Conservation (phyloP, 1,140 invertebrate species). For the Nymphalis io region DNA sequence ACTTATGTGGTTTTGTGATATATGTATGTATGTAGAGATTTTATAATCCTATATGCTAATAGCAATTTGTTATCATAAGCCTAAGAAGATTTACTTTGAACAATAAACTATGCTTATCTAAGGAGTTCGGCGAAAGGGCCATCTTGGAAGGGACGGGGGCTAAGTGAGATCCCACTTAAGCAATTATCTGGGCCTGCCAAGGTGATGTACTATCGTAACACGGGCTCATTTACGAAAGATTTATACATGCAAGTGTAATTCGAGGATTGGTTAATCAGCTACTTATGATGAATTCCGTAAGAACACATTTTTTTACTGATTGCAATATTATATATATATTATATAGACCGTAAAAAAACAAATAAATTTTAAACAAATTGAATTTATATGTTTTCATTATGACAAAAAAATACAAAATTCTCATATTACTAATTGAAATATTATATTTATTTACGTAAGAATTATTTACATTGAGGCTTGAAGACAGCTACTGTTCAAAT, state of each 20-base stretch:
- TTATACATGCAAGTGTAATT: constrained; percentile 8
- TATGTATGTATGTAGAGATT: constrained; percentile 8
- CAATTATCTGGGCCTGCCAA: constrained; percentile 37
- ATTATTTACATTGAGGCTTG: too few relatives aligned
- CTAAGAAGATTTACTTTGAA: constrained; percentile 39
- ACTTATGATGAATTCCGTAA: not conserved
- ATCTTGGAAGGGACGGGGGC: constrained; percentile 29
- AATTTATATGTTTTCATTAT: too few relatives aligned
- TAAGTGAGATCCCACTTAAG: constrained; percentile 43
- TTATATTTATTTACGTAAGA: too few relatives aligned
- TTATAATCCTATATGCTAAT: constrained; percentile 37
- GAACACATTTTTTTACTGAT: too few relatives aligned
- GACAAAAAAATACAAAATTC: too few relatives aligned
- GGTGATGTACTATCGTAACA: constrained; percentile 31
- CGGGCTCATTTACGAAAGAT: constrained; percentile 27
- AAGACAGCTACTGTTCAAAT: too few relatives aligned
- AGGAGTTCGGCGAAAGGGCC: constrained; percentile 39
- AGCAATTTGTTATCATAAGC: constrained; percentile 38
- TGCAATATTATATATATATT: too few relatives aligned
- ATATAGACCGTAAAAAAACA: too few relatives aligned
- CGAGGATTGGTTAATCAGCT: not conserved
- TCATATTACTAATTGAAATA: too few relatives aligned
- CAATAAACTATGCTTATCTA: constrained; percentile 41
- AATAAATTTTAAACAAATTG: too few relatives aligned
- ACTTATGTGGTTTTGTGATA: not conserved